These are phyloP conservation scores for Brachionus koreanus DNA, from an alignment of 1,140 invertebrate genomes.

Conservation along the genomic window DNA sequence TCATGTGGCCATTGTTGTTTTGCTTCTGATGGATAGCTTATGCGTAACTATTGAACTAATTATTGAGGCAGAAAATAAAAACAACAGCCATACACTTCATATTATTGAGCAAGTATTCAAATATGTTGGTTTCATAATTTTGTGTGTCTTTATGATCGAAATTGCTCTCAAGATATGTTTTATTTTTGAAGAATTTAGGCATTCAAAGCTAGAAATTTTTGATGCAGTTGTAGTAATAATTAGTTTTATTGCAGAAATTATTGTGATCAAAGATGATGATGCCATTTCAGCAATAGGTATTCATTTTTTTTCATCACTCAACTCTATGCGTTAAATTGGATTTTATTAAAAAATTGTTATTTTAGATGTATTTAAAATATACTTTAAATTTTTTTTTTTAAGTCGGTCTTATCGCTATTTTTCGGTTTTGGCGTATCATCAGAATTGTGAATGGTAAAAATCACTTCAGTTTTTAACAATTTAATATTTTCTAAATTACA, in stretches of 20 bases:
- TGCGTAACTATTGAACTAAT: constrained; percentile 24
- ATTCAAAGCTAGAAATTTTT: constrained; percentile 33
- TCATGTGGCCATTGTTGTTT: constrained; percentile 7
- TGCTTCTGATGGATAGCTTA: constrained; percentile 14
- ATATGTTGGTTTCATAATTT: constrained; percentile 19
- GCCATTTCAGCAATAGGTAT: constrained; percentile 1
- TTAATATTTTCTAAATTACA: not conserved
- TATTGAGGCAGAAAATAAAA: constrained; percentile 10
- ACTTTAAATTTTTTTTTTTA: not conserved
- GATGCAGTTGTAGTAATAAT: constrained; percentile 13
- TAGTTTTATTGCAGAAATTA: constrained; percentile 34
- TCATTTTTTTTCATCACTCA: too few relatives aligned
- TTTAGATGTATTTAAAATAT: not conserved
- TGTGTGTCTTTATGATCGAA: constrained; percentile 31
- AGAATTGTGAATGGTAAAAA: constrained; percentile 39
- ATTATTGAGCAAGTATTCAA: not conserved
- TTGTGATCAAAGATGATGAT: not conserved
- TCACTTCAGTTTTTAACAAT: not conserved
- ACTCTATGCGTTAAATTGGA: too few relatives aligned
- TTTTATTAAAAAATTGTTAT: not conserved
- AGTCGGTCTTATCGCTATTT: constrained; percentile 12
- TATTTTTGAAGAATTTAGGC: not conserved
- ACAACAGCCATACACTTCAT: not conserved
- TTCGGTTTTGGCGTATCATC: constrained; percentile 34
- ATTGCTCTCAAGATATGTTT: constrained; percentile 6